Evolutionary conservation across 2,113 vertebrate genomes (phyloP).

Genomic region (Neofelis nebulosa): DNA sequence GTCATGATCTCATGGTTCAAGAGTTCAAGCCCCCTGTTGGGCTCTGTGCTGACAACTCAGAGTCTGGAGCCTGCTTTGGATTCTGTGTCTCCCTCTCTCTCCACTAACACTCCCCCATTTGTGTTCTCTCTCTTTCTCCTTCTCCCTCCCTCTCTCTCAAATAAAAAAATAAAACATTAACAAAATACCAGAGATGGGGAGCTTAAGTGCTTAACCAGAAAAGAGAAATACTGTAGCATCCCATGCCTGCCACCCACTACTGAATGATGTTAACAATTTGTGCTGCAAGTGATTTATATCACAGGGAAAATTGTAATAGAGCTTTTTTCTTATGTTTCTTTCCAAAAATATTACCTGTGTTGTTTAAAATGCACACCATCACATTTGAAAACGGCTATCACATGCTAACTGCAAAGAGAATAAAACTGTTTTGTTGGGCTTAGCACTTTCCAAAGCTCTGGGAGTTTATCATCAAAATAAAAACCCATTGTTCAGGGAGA

Average conservation of each 20-base stretch:
- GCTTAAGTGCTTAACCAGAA: neutral
- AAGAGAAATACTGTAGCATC: neutral
- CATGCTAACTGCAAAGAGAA: neutral
- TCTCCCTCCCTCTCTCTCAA: too few relatives aligned
- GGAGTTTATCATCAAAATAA: slow-evolving; percentile 80
- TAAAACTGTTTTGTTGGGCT: slow-evolving; percentile 54
- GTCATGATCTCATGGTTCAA: too few relatives aligned
- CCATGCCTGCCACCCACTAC: neutral
- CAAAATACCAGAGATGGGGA: neutral
- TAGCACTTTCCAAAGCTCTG: slow-evolving; percentile 62
- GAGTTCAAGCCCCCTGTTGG: too few relatives aligned
- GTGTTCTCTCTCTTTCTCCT: too few relatives aligned
- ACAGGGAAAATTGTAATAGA: slow-evolving; percentile 31
- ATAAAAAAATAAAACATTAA: too few relatives aligned
- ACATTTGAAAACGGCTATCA: neutral
- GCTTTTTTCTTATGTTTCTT: neutral
- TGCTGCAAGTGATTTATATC: neutral
- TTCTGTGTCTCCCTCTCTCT: too few relatives aligned
- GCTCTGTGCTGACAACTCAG: too few relatives aligned
- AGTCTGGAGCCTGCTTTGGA: too few relatives aligned
- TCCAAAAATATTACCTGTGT: neutral
- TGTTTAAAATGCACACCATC: slow-evolving; percentile 54
- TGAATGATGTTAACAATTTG: slow-evolving; percentile 1
- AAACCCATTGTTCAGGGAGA: slow-evolving; percentile 64
- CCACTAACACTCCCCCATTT: too few relatives aligned